phyloP scores from a whole-genome alignment of 2,888 invertebrate species.

The Cynaeus angustus region DNA sequence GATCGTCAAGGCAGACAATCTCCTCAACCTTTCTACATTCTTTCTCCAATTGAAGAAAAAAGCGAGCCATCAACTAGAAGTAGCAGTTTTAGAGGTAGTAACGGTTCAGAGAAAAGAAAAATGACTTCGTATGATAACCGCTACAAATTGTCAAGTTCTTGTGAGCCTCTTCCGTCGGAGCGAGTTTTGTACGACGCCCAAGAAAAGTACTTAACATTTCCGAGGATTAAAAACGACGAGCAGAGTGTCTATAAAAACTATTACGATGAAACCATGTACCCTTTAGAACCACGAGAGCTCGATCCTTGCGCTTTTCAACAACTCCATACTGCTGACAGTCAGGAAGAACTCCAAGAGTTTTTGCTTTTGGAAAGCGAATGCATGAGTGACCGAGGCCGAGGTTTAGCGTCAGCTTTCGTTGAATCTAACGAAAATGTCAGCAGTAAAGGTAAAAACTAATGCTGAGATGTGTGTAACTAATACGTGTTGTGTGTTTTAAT shows the following conservation, averaged over 20 bases:
- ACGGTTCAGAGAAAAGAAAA: slow-evolving; percentile 62
- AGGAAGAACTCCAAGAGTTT: slow-evolving; percentile 78
- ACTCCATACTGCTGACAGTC: slow-evolving; percentile 76
- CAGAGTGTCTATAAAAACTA: slow-evolving; percentile 56
- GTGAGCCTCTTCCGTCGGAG: slow-evolving; percentile 66
- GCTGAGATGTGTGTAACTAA: slow-evolving; percentile 38
- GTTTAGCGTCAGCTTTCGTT: slow-evolving; percentile 72
- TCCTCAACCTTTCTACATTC: slow-evolving; percentile 64
- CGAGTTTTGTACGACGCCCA: slow-evolving; percentile 56
- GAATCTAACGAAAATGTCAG: slow-evolving; percentile 61
- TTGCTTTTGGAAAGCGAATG: slow-evolving; percentile 77
- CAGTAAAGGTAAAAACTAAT: slow-evolving; percentile 51
- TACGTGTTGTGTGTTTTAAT: slow-evolving; percentile 50
- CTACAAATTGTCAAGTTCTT: slow-evolving; percentile 67
- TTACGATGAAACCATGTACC: slow-evolving; percentile 71
- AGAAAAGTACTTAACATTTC: slow-evolving; percentile 74
- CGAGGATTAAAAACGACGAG: slow-evolving; percentile 71
- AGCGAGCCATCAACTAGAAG: slow-evolving; percentile 74
- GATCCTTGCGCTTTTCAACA: slow-evolving; percentile 75
- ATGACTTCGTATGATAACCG: slow-evolving; percentile 51
- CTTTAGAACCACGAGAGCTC: slow-evolving; percentile 76
- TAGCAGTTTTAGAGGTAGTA: slow-evolving; percentile 68
- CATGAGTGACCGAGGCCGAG: slow-evolving; percentile 71
- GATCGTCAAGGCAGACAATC: slow-evolving; percentile 37
- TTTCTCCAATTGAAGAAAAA: slow-evolving; percentile 76